phyloP scores from a whole-genome alignment of 1,140 invertebrate genomes.

The Hyphantria cunea region DNA sequence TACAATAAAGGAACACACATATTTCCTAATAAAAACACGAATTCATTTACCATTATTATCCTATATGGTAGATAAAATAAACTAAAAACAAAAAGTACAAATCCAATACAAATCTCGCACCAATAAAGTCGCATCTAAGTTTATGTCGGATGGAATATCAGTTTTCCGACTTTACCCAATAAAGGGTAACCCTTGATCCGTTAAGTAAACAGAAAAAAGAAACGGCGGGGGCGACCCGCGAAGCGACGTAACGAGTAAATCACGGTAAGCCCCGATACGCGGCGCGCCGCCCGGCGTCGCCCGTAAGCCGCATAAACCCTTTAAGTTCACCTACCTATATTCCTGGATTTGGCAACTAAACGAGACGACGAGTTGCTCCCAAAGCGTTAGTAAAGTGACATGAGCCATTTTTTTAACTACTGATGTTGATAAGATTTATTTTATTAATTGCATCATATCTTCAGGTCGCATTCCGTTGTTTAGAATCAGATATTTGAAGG shows the following conservation, averaged over 20 bases:
- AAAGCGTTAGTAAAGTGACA: neutral
- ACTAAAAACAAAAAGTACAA: conserved; percentile 32
- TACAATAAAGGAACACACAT: too few relatives aligned
- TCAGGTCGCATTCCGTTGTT: neutral
- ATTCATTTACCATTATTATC: neutral
- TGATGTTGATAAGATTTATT: too few relatives aligned
- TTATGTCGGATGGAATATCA: conserved; percentile 68
- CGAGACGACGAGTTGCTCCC: conserved; percentile 34
- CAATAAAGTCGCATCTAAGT: conserved; percentile 54
- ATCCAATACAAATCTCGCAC: conserved; percentile 56
- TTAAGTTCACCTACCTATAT: conserved; percentile 70
- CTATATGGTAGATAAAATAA: conserved; percentile 8
- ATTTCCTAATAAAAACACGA: neutral
- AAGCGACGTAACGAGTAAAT: conserved; percentile 74
- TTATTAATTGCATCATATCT: too few relatives aligned
- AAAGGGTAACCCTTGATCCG: conserved; percentile 77
- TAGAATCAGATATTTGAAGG: too few relatives aligned
- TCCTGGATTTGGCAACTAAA: conserved; percentile 51
- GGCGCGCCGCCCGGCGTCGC: conserved; percentile 44
- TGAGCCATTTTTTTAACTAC: neutral
- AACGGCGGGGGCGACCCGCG: conserved; percentile 53
- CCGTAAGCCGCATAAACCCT: conserved; percentile 63
- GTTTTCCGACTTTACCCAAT: conserved; percentile 74
- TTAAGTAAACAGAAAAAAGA: conserved; percentile 77
- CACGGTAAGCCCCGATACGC: conserved; percentile 72